These are phyloP conservation scores for Stomatorhinus ivindoensis DNA, from an alignment of 2,113 vertebrate species.

Conservation along the genomic window DNA sequence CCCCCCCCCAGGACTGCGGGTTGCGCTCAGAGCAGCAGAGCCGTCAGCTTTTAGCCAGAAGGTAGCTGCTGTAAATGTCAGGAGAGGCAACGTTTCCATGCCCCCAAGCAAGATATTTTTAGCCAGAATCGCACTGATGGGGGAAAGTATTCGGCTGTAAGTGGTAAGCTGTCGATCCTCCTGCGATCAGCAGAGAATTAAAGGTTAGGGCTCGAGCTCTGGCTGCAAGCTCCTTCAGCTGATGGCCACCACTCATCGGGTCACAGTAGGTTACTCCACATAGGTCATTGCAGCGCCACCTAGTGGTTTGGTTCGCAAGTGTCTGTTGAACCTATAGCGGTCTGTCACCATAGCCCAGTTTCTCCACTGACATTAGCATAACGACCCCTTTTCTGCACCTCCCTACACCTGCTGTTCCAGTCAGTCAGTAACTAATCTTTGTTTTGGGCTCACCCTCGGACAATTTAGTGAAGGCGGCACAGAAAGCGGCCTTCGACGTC, in stretches of 20 bases:
- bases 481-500: constrained; percentile 92
- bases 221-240: background rate
- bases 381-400: background rate
- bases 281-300: background rate
- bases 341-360: background rate
- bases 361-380: background rate
- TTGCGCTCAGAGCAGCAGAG: background rate
- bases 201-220: background rate
- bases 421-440: background rate
- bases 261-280: background rate
- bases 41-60: background rate
- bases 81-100: background rate
- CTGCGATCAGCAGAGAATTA: background rate
- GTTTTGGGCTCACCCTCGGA: constrained; percentile 63
- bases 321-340: background rate
- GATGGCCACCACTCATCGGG: background rate
- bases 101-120: background rate
- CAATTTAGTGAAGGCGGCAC: constrained; percentile 91
- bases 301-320: background rate
- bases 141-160: background rate
- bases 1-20: background rate
- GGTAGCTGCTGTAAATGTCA: background rate
- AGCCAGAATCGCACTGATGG: background rate
- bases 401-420: background rate
- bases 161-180: background rate